Base-by-base conservation (phyloP, 2,113 vertebrate genomes). In the Otis tarda region DNA sequence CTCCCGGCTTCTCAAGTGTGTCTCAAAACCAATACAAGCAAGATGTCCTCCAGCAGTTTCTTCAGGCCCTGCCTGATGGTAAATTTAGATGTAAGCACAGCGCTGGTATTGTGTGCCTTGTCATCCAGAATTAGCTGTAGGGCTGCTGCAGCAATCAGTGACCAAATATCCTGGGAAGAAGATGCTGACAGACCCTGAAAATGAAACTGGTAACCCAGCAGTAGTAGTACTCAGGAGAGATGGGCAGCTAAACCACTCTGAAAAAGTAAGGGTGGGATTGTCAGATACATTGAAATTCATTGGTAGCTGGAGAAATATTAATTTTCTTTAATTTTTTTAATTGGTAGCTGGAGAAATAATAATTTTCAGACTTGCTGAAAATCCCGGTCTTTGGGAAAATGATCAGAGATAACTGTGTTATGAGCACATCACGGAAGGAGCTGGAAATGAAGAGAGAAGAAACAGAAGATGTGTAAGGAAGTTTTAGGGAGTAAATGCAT, bases 221-320 rank as follows among this genome's bases (percentile, higher is more conserved):
- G 52, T 1, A 75, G 65, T 11, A 75, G 65, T 11, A 61, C 12
- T 37, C 3, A 12, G 0, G 13, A 49, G 23, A 82, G 45, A 67
- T 3, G 4, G 3, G 25, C 24, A 92, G 43, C n/a, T 91, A 41
- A 57, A 39, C 5, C 0, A 0, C 24, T 45, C 45, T 74, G 16
- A 85, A 86, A 78, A 83, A 30, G 4, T 35, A 52, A 63, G 16
- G 14, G 10, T 83, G n/a, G 25, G 28, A 68, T 70, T 74, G 33
- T 61, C 53, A 87, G 3, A 18, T 45, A 33, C 9, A 30, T 6
- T 65, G 63, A 50, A 95, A 88, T 61, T 73, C 41, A 24, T 1
- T 74, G n/a, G 21, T 59, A 86, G 23, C 22, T 75, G 47, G 12
- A 28, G 12, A 83, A 60, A 30, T 28, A 86, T 70, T 6, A 74